phyloP scores from a whole-genome alignment of 2,113 vertebrate genomes.

The Neodontobutis hainanensis region DNA sequence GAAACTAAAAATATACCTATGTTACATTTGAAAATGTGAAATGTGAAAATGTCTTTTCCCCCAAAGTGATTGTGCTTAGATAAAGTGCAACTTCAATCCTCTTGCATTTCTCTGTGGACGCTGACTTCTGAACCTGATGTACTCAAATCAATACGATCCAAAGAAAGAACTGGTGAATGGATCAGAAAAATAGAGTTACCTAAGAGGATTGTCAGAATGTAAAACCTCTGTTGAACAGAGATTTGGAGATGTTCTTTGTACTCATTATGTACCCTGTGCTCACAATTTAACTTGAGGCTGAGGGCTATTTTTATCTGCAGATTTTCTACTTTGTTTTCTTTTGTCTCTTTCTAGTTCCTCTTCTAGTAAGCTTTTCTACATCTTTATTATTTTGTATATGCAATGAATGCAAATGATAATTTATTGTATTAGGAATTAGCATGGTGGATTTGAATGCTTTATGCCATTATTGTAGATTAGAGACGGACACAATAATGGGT shows the following conservation, averaged over 20 bases:
- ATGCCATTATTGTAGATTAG: too few relatives aligned
- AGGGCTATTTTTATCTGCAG: too few relatives aligned
- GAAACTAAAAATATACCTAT: neutral
- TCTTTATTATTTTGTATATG: too few relatives aligned
- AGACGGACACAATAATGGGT: too few relatives aligned
- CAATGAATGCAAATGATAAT: too few relatives aligned
- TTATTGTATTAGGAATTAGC: too few relatives aligned
- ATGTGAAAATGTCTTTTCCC: neutral
- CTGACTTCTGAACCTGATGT: slow-evolving; percentile 5
- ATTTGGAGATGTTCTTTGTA: neutral
- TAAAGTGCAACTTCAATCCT: neutral
- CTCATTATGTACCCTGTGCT: neutral
- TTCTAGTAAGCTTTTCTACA: too few relatives aligned
- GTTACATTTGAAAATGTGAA: neutral
- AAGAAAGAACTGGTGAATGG: slow-evolving; percentile 25
- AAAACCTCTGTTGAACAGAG: slow-evolving; percentile 39
- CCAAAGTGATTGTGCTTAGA: neutral
- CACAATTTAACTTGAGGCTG: too few relatives aligned
- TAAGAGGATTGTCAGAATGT: slow-evolving; percentile 32
- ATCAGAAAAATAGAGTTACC: slow-evolving; percentile 37
- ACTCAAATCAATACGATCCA: slow-evolving; percentile 4
- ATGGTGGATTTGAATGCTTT: too few relatives aligned
- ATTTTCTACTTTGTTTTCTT: too few relatives aligned
- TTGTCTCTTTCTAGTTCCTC: too few relatives aligned
- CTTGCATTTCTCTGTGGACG: neutral